Base-by-base conservation (phyloP, 2,113 vertebrate species). In the Bos javanicus region DNA sequence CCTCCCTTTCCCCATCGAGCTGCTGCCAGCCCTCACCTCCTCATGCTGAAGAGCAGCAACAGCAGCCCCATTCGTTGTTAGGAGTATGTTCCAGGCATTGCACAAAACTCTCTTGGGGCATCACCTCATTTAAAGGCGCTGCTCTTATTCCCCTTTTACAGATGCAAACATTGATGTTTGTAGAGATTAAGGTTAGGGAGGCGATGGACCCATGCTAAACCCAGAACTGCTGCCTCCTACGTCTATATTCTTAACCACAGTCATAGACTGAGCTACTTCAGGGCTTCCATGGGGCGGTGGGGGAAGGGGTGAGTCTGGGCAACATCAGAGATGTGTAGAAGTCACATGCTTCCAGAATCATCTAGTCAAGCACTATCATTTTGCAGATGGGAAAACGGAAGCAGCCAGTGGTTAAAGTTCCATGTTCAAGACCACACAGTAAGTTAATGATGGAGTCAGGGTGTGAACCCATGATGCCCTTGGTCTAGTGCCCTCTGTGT, bases 321-420 rank as follows among this genome's bases (percentile, higher is more conserved):
- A 92, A 12, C 39, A 26, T 94, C 57, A 62, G 46, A 86, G 80
- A 57, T 21, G 1, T 62, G 10, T 26, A 57, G 21, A 43, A 91
- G n/a, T 43, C 82, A 89, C 48, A 26, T 33, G 36, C 36, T 60
- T 86, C 78, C 54, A 78, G 36, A 54, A 78, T 89, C 19, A 46
- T 50, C 46, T 78, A n/a, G 46, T 81, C 60, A 39, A 88, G 36
- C 33, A 33, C 15, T 74, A 52, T 82, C 25, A 90, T 74, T 94
- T 97, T 90, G 36, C 19, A 62, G 28, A 23, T 88, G 43, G 26
- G 46, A 14, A 94, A 97, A 92, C 21, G 62, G 91, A 97, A 62
- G 25, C 33, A 89, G 4, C 39, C 21, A 52, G 46, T 46, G 28
- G 15, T 80, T 87, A 84, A 78, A 54, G 21, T 67, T 67, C 30